Base-by-base conservation (phyloP, 1,140 invertebrate genomes). In the Eubasilissa regina region DNA sequence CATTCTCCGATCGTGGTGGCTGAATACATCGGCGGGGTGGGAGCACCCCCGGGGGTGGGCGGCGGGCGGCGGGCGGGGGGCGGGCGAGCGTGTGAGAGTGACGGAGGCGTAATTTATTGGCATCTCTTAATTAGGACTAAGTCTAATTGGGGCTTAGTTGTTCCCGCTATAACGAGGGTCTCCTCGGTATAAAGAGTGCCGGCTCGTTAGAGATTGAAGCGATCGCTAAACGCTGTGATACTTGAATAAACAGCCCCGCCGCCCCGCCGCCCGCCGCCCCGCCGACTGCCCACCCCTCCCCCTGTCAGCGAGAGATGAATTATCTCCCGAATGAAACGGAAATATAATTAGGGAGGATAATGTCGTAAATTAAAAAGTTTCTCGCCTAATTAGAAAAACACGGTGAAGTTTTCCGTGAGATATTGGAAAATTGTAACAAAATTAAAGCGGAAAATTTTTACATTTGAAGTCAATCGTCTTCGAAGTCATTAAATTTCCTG, bases 81-180 rank as follows among this genome's bases (percentile, higher is more conserved):
- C 68, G 74, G 4, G 13, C 60, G 60, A 45, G 68, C 87, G 87
- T 88, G 88, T 89, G 89, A 87, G 89, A 89, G 70, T 83, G 88
- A 83, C 81, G 81, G 81, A 78, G 81, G 81, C 87, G 88, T 89
- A 89, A 89, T 89, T 89, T 89, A 89, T 89, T 88, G 88, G 89
- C 89, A 89, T 89, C 89, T 89, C 89, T 89, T 89, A 89, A 89
- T 89, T 89, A 89, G 89, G 89, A 88, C 89, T 89, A 89, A 89
- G 88, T 89, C 89, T 89, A 89, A 89, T 89, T 89, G 89, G 87
- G 88, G 89, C 89, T 89, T 89, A 89, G 87, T 87, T 81, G 82
- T 81, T 83, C 81, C 81, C 85, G 80, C 70, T 77, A 77, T 82
- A 82, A 82, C 80, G 80, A 82, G 80, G 77, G 77, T 79, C 80